Evolutionary conservation across 35 echinoderm and acorn worm genomes (phyloP).

Genomic region (Ophiothrix spiculata): DNA sequence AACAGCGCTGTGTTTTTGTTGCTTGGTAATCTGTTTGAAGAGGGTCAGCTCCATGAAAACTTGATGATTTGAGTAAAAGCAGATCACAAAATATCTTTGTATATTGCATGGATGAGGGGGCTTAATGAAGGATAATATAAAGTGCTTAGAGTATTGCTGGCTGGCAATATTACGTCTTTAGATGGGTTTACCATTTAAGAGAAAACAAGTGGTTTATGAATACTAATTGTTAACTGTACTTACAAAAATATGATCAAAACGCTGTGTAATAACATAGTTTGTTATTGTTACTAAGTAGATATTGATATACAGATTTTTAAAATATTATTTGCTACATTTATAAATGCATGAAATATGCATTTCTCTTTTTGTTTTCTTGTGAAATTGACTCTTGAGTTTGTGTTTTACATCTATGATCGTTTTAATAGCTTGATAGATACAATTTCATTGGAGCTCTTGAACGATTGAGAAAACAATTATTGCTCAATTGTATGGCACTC

Average conservation of each 20-base stretch:
- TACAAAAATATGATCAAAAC: no score
- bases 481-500: not conserved
- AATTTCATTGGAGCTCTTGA: not conserved
- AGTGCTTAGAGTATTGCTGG: not conserved
- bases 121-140: not conserved
- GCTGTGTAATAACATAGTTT: not conserved
- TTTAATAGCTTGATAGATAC: not conserved
- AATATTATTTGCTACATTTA: no score
- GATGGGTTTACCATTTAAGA: slow-evolving; percentile 1
- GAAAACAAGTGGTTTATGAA: not conserved
- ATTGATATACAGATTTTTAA: slow-evolving; percentile 3
- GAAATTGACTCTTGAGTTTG: not conserved
- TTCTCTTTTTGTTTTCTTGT: slow-evolving; percentile 5
- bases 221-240: not conserved
- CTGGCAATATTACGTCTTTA: not conserved
- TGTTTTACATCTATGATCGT: not conserved
- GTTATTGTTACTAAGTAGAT: slow-evolving; percentile 2
- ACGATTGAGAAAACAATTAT: not conserved
- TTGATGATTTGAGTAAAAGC: slow-evolving; percentile 1
- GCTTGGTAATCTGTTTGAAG: slow-evolving; percentile 9
- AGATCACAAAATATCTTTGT: slow-evolving; percentile 13
- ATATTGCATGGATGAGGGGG: slow-evolving; percentile 8
- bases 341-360: no score
- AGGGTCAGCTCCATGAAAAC: not conserved
- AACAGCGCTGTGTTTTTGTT: not conserved